Evolutionary conservation across 2,113 vertebrate species (phyloP).

Genomic region (Saccopteryx leptura): DNA sequence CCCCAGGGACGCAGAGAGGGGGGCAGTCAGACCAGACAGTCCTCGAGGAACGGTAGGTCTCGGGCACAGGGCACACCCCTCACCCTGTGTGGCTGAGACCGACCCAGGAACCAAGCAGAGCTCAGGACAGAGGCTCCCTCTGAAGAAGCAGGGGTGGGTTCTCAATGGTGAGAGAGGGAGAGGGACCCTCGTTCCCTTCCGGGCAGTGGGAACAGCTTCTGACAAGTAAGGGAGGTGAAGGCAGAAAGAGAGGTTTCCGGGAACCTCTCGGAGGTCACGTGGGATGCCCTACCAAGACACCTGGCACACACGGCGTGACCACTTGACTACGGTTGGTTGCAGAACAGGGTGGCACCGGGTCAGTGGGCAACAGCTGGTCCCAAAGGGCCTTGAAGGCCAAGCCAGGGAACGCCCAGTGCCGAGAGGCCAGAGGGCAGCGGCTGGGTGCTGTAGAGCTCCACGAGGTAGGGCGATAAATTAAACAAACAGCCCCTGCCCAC

Average conservation of each 20-base stretch:
- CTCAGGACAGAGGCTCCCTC: background rate
- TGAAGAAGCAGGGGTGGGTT: background rate
- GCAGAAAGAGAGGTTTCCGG: background rate
- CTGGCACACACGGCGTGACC: background rate
- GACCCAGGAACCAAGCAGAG: no score
- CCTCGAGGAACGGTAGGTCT: background rate
- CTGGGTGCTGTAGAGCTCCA: slow-evolving; percentile 45
- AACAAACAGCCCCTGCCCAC: slow-evolving; percentile 86
- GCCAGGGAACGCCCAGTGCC: rapidly evolving
- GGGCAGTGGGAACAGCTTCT: background rate
- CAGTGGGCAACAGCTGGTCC: background rate
- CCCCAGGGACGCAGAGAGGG: rapidly evolving
- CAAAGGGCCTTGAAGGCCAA: background rate
- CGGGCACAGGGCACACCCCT: background rate
- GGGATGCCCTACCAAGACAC: background rate
- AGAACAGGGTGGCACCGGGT: background rate
- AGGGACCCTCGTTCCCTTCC: background rate
- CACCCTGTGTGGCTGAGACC: background rate
- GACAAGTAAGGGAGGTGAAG: background rate
- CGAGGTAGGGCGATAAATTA: slow-evolving; percentile 86
- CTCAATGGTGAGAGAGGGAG: background rate
- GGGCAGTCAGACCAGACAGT: background rate
- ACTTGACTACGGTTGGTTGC: background rate
- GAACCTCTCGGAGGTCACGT: background rate
- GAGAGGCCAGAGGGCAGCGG: slow-evolving; percentile 64